Base-by-base conservation (phyloP, 2,113 vertebrate species). In the Sprattus sprattus region DNA sequence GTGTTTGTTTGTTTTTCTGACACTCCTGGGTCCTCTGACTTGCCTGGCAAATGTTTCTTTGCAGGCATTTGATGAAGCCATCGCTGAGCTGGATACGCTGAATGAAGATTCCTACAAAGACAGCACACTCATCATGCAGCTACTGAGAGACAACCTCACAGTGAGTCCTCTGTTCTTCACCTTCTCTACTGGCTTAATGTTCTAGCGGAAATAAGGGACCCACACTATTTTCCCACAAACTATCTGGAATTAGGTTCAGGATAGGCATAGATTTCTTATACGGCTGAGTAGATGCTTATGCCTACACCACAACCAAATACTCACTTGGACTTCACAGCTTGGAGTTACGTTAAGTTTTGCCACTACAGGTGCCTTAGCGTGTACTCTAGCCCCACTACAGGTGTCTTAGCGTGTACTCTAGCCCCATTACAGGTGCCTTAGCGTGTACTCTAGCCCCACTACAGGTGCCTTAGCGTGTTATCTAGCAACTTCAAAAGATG, bases 71-170 rank as follows among this genome's bases (percentile, higher is more conserved):
- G 97, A 98, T 88, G 96, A 97, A 90, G 96, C 97, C 86, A 97
- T 98, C 78, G 95, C 96, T 86, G 96, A 98, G 89, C 96, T 98
- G 39, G 97, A 98, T 89, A 97, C 96, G 87, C 95, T 98, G 93
- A 97, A 97, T 0, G 97, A 98, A 95, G 97, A 97, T 88, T 97
- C 96, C 3, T 97, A 98, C 95, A 98, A 98, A 96, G 97, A 97
- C 95, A 98, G 97, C 92, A 98, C 97, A 83, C 97, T 98, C 91
- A 97, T 97, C 95, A 98, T 97, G 97, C 97, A 98, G 95, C 93
- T 98, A 94, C 97, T 97, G 91, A 95, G 97, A 95, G 97, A 98
- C 96, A 98, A 98, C 95, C 94, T 98, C 92, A 98, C 97, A 96
- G 97, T 97, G 94, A 97, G 97, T 78, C 28, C 16, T 39, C 71